Percentiles rank a stretch among this genome's conserved stretches.
Conservation (phyloP, 2,888 invertebrate genomes). For the Cancer borealis region DNA sequence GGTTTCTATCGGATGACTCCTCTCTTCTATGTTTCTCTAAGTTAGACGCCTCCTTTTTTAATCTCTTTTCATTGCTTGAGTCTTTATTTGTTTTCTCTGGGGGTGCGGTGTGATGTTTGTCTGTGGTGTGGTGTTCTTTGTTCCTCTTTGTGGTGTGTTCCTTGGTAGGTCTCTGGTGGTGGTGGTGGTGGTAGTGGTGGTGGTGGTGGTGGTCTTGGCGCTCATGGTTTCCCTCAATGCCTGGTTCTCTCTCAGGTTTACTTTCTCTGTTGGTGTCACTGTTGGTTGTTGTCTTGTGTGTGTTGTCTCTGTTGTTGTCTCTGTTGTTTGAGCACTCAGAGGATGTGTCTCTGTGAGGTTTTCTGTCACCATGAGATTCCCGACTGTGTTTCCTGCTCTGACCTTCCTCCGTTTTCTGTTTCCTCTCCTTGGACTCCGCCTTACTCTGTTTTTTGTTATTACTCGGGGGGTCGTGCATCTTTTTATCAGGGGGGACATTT, state of each 20-base stretch:
- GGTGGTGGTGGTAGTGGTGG: background rate
- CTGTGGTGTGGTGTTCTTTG: background rate
- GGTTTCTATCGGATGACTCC: background rate
- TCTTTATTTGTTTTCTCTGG: slow-evolving; percentile 48
- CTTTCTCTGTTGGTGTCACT: slow-evolving; percentile 48
- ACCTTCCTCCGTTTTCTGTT: slow-evolving; percentile 41
- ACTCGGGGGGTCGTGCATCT: background rate
- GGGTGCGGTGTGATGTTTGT: background rate
- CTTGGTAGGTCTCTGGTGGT: background rate
- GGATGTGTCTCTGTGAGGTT: slow-evolving; percentile 1
- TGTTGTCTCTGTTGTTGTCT: background rate
- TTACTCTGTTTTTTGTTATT: slow-evolving; percentile 45
- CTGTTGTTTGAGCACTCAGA: background rate
- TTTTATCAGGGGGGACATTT: slow-evolving; percentile 42
- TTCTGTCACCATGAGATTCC: slow-evolving; percentile 37
- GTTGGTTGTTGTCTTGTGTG: background rate
- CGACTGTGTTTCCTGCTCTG: slow-evolving; percentile 36
- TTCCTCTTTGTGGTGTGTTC: background rate
- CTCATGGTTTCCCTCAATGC: slow-evolving; percentile 14
- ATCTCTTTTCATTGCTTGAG: slow-evolving; percentile 47
- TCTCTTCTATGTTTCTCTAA: slow-evolving; percentile 47
- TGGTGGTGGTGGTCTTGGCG: background rate
- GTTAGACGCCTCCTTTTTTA: slow-evolving; percentile 13
- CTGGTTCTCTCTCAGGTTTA: slow-evolving; percentile 53
- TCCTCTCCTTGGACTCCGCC: slow-evolving; percentile 28